Evolutionary conservation across 2,113 vertebrate genomes (phyloP).

Genomic region (Anseranas semipalmata): DNA sequence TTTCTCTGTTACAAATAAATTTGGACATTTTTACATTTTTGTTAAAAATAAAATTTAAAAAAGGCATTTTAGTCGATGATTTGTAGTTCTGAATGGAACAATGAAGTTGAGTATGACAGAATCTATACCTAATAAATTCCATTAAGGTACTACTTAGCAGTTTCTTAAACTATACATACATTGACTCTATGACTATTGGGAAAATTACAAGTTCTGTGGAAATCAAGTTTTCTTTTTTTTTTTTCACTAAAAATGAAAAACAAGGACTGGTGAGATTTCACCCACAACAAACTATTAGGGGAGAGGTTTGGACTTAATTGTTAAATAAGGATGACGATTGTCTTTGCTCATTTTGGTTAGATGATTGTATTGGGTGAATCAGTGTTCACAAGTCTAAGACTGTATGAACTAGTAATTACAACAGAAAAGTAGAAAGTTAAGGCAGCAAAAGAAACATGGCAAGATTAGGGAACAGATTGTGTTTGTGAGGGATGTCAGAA

Average conservation of each 20-base stretch:
- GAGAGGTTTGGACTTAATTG: background rate
- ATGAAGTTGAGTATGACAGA: background rate
- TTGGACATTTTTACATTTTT: background rate
- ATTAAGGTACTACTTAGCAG: conserved; percentile 7
- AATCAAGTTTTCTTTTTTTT: background rate
- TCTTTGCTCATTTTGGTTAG: background rate
- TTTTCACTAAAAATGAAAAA: background rate
- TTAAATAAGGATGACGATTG: background rate
- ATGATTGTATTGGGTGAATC: background rate
- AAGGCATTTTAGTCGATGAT: background rate
- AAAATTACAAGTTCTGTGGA: background rate
- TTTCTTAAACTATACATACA: background rate
- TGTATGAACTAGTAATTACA: background rate
- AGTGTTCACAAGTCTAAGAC: background rate
- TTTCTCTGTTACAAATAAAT: background rate
- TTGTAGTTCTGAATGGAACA: background rate
- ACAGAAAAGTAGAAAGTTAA: background rate
- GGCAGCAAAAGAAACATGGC: background rate
- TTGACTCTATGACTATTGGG: background rate
- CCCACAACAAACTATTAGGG: background rate
- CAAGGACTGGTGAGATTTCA: background rate
- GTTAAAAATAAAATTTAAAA: background rate
- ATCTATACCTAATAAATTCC: background rate
- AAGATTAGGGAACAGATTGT: background rate
- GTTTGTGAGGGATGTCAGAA: background rate